These are phyloP conservation scores for Machimus atricapillus DNA, from an alignment of 2,888 invertebrate species.

Conservation along the genomic window DNA sequence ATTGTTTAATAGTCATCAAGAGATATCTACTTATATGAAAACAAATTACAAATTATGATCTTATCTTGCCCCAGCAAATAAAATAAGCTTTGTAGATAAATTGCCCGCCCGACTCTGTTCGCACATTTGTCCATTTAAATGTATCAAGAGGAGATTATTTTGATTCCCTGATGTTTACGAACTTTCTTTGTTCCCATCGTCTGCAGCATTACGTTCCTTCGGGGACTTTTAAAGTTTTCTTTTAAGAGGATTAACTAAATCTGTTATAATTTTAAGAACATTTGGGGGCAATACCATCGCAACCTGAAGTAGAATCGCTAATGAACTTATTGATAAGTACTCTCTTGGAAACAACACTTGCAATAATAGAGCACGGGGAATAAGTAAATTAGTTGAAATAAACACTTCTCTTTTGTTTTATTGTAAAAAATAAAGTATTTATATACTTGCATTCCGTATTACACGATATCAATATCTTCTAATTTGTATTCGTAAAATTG, in stretches of 20 bases:
- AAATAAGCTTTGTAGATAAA: background rate
- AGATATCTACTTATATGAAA: no score
- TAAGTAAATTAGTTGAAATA: background rate
- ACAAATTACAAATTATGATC: no score
- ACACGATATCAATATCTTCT: no score
- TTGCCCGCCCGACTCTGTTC: background rate
- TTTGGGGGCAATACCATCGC: background rate
- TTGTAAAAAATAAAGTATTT: no score
- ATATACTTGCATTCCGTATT: no score
- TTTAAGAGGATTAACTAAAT: background rate
- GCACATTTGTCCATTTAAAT: background rate
- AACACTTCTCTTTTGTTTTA: background rate
- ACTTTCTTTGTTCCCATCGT: background rate
- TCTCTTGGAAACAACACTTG: background rate
- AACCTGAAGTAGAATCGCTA: background rate
- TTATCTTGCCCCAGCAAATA: no score
- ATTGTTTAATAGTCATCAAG: no score
- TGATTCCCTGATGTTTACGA: background rate
- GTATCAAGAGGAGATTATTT: background rate
- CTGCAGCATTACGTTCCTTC: background rate
- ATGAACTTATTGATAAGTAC: background rate
- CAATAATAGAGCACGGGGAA: background rate
- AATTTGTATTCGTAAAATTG: no score
- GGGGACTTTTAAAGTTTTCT: background rate
- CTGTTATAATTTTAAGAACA: background rate